A percentile compares a stretch with the other conserved stretches of the same genome.
phyloP scores from a whole-genome alignment of 2,113 vertebrate species.

The Planiliza haematocheilus region DNA sequence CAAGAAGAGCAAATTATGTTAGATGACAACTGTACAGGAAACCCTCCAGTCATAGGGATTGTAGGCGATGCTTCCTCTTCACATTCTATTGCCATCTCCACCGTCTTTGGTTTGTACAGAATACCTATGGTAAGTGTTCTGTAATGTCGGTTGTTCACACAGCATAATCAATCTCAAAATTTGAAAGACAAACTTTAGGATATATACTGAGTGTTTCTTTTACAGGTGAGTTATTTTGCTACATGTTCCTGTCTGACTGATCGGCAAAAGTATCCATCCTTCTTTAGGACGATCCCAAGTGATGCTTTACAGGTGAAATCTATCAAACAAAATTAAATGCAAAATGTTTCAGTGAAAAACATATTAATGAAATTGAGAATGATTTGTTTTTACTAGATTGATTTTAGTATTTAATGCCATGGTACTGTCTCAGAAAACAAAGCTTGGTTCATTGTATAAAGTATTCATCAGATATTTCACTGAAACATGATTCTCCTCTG shows the following conservation, averaged over 20 bases:
- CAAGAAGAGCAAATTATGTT: conserved; percentile 43
- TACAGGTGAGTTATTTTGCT: conserved; percentile 48
- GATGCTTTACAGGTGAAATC: conserved; percentile 47
- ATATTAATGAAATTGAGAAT: no score
- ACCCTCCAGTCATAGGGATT: conserved; percentile 71
- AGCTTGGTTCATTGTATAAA: no score
- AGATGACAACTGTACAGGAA: conserved; percentile 54
- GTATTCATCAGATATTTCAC: no score
- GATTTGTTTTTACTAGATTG: no score
- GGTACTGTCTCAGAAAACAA: no score
- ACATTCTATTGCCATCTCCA: conserved; percentile 74
- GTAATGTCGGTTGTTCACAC: no score
- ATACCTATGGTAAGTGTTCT: conserved; percentile 71
- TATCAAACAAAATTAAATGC: no score
- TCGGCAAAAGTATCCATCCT: conserved; percentile 34
- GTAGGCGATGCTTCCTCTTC: conserved; percentile 76
- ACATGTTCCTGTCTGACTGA: conserved; percentile 23
- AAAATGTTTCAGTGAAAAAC: no score
- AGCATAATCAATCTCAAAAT: no score
- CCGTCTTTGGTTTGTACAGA: conserved; percentile 69
- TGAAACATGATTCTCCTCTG: not conserved
- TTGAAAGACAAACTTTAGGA: no score
- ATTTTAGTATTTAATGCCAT: no score
- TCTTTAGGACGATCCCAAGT: conserved; percentile 51
- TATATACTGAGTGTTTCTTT: no score